Evolutionary conservation across 1,140 invertebrate genomes (phyloP).

Genomic region (Arion vulgaris): DNA sequence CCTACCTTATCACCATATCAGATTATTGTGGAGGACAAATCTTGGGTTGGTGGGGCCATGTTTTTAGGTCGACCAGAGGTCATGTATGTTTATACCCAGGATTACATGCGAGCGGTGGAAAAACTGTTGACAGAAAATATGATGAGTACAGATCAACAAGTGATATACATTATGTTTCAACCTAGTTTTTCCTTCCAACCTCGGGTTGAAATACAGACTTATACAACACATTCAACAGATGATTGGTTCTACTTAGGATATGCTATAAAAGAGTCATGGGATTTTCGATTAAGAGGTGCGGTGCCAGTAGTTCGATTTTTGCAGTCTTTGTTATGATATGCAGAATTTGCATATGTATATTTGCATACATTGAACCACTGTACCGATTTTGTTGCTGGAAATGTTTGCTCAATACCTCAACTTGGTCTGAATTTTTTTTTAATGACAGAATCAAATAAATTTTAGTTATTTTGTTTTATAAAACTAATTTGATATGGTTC

Average conservation of each 20-base stretch:
- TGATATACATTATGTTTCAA: slow-evolving; percentile 58
- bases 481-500: background rate
- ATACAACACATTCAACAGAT: slow-evolving; percentile 45
- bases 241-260: slow-evolving; percentile 63
- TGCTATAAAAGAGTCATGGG: slow-evolving; percentile 48
- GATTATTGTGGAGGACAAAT: slow-evolving; percentile 49
- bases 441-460: background rate
- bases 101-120: slow-evolving; percentile 53
- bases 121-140: slow-evolving; percentile 52
- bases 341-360: background rate
- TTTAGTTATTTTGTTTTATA: background rate
- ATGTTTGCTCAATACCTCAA: background rate
- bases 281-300: slow-evolving; percentile 34
- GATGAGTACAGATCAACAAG: slow-evolving; percentile 63
- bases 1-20: slow-evolving; percentile 41
- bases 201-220: slow-evolving; percentile 55
- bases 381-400: background rate
- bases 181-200: slow-evolving; percentile 46
- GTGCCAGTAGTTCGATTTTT: slow-evolving; percentile 37
- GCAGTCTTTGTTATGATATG: slow-evolving; percentile 30
- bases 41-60: slow-evolving; percentile 63
- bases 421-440: background rate
- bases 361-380: background rate
- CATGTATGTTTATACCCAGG: slow-evolving; percentile 49
- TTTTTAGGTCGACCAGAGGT: slow-evolving; percentile 55